phyloP scores from a whole-genome alignment of 2,888 invertebrate genomes.

The Pasiphila rectangulata region DNA sequence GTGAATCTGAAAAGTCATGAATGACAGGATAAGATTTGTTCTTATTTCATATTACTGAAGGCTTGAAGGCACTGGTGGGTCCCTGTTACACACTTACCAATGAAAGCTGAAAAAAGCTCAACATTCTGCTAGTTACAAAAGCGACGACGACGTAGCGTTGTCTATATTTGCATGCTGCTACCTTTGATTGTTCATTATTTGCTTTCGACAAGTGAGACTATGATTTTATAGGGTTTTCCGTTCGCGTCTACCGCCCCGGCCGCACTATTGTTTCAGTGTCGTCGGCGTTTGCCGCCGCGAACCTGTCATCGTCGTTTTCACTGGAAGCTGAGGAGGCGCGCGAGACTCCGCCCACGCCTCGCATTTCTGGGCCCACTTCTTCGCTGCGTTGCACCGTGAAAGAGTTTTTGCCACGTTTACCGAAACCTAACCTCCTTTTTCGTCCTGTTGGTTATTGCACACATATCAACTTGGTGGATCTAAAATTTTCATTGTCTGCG shows the following conservation, averaged over 20 bases:
- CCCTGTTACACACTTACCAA: slow-evolving; percentile 19
- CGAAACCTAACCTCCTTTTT: slow-evolving; percentile 96
- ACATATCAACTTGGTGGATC: slow-evolving; percentile 30
- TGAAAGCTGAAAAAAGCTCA: slow-evolving; percentile 46
- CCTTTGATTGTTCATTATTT: slow-evolving; percentile 24
- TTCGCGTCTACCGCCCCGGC: slow-evolving; percentile 62
- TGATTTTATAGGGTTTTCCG: slow-evolving; percentile 18
- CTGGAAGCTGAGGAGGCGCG: slow-evolving; percentile 96
- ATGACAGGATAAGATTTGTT: background rate
- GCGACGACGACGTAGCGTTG: slow-evolving; percentile 67
- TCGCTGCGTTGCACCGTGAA: slow-evolving; percentile 99
- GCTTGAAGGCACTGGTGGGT: slow-evolving; percentile 2
- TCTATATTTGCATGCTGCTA: slow-evolving; percentile 43
- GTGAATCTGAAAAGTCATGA: slow-evolving; percentile 10
- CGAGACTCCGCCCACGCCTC: slow-evolving; percentile 80
- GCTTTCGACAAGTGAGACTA: slow-evolving; percentile 5
- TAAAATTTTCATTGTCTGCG: slow-evolving; percentile 27
- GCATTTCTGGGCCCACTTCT: slow-evolving; percentile 95
- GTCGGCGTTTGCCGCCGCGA: slow-evolving; percentile 52
- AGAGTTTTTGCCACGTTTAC: slow-evolving; percentile 96
- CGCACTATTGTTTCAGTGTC: slow-evolving; percentile 76
- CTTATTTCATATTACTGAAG: no score
- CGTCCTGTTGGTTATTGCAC: slow-evolving; percentile 85
- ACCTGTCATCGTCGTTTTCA: slow-evolving; percentile 96
- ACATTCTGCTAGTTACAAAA: slow-evolving; percentile 49